Percentiles rank a stretch among this genome's conserved stretches.
Evolutionary conservation across 2,888 invertebrate genomes (phyloP).

Genomic region (Clivina fossor): DNA sequence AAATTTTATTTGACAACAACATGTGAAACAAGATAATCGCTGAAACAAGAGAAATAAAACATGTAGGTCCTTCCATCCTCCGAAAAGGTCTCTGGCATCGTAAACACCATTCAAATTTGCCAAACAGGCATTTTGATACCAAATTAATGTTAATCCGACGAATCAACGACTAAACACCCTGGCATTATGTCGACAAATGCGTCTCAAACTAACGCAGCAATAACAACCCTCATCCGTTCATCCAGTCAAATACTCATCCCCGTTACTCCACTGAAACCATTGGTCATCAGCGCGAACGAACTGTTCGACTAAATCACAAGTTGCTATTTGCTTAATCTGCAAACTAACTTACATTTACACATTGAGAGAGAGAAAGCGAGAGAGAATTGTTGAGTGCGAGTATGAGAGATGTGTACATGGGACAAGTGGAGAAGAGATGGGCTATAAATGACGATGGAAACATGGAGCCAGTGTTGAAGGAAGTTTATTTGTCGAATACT

Average conservation of each 20-base stretch:
- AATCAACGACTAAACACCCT: conserved; percentile 29
- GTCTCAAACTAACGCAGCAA: conserved; percentile 28
- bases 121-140: conserved; percentile 29
- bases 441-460: no score
- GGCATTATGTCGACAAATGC: conserved; percentile 30
- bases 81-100: conserved; percentile 11
- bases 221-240: conserved; percentile 15
- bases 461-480: no score
- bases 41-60: no score
- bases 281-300: conserved; percentile 7
- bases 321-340: conserved; percentile 32
- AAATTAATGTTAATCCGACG: conserved; percentile 28
- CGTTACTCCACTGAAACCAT: background rate
- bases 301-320: conserved; percentile 19
- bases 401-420: no score
- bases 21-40: no score
- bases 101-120: conserved; percentile 21
- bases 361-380: background rate
- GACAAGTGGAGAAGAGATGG: no score
- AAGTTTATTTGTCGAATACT: no score
- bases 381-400: no score
- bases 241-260: background rate
- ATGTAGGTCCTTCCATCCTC: no score
- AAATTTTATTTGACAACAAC: no score
- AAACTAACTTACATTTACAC: conserved; percentile 18